A percentile compares a stretch with the other conserved stretches of the same genome.
These are phyloP conservation scores for Tenthredo distinguenda DNA, from an alignment of 2,888 invertebrate species.

Conservation along the genomic window DNA sequence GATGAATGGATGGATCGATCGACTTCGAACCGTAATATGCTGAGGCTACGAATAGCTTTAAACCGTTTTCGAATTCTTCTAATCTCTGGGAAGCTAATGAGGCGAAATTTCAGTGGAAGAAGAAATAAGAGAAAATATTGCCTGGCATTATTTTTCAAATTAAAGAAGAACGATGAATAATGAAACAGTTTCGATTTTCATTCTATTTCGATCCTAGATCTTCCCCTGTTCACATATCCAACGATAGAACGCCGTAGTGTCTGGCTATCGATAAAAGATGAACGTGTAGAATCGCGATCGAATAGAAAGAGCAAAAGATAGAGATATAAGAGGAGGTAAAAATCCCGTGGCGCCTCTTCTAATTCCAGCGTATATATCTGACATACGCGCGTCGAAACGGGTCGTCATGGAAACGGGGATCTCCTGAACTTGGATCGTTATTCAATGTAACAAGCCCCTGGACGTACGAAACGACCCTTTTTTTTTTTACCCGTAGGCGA, in stretches of 20 bases:
- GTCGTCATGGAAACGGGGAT: constrained; percentile 42
- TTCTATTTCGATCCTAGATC: neutral
- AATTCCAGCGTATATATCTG: constrained; percentile 31
- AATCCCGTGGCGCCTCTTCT: constrained; percentile 5
- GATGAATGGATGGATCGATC: neutral
- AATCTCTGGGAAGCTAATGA: neutral
- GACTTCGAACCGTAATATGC: neutral
- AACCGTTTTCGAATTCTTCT: neutral
- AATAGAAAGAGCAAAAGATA: neutral
- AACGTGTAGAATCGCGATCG: neutral
- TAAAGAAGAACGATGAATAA: neutral
- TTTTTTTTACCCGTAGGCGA: constrained; percentile 35
- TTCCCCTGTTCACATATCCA: neutral
- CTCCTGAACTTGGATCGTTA: constrained; percentile 50
- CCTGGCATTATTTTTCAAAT: neutral
- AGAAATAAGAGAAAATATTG: neutral
- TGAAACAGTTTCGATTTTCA: neutral
- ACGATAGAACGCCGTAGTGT: neutral
- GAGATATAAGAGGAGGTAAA: neutral
- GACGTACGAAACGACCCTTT: constrained; percentile 41
- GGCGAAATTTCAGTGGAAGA: neutral
- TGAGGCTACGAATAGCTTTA: neutral
- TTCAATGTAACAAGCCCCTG: constrained; percentile 48
- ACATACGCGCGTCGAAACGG: constrained; percentile 39
- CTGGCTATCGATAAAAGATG: neutral